A percentile compares a stretch with the other conserved stretches of the same genome.
These are phyloP conservation scores for Addax nasomaculatus DNA, from an alignment of 2,113 vertebrate genomes.

Conservation along the genomic window DNA sequence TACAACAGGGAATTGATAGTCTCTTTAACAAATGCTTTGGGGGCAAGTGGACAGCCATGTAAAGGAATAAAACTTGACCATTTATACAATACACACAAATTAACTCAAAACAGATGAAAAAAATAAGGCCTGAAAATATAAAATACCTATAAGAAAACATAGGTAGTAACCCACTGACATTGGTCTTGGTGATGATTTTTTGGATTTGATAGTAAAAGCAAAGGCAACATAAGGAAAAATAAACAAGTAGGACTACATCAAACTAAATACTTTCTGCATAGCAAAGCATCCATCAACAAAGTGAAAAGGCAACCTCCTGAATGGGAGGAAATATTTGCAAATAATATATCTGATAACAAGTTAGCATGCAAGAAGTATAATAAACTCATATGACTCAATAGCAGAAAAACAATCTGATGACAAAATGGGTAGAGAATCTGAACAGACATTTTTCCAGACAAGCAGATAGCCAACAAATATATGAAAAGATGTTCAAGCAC, in stretches of 20 bases:
- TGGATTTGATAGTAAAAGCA: not conserved
- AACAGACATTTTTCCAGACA: not conserved
- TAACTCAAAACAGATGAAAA: not conserved
- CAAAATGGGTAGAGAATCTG: not conserved
- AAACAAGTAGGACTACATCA: not conserved
- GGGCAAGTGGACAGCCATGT: not conserved
- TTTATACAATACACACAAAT: not conserved
- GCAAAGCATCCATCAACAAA: not conserved
- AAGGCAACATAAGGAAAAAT: not conserved
- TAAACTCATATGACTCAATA: not conserved
- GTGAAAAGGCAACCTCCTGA: not conserved
- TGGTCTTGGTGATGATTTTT: not conserved
- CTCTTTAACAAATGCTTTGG: not conserved
- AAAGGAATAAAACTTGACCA: not conserved
- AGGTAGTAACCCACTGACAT: not conserved
- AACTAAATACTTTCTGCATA: not conserved
- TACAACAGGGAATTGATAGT: not conserved
- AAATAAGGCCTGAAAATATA: not conserved
- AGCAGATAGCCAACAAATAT: not conserved
- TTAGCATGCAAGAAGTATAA: not conserved
- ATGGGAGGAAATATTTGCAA: not conserved
- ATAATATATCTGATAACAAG: not conserved
- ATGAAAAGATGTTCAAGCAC: not conserved
- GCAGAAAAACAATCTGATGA: not conserved
- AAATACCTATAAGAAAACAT: not conserved